Conservation (phyloP, 2,888 invertebrate genomes). For the Erpobdella octoculata region DNA sequence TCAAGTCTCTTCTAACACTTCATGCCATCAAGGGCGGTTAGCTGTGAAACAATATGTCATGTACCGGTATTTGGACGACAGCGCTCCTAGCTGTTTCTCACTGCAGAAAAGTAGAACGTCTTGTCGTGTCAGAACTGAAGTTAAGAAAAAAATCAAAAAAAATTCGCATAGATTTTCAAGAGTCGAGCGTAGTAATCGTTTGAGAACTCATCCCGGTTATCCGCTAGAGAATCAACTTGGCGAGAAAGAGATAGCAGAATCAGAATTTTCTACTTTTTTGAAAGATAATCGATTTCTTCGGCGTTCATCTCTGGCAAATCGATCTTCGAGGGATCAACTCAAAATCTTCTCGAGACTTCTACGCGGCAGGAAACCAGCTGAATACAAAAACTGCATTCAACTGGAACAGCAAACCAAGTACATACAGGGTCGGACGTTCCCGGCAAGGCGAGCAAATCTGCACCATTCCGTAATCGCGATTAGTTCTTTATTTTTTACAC, state of each 20-base stretch:
- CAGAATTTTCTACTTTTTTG: neutral
- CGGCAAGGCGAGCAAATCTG: neutral
- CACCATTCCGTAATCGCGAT: neutral
- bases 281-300: neutral
- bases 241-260: neutral
- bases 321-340: neutral
- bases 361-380: neutral
- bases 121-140: neutral
- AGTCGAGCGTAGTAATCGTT: no score
- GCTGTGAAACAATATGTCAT: conserved; percentile 26
- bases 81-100: conserved; percentile 22
- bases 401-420: neutral
- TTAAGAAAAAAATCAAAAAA: neutral
- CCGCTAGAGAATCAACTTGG: neutral
- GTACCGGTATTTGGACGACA: conserved; percentile 22
- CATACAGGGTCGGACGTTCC: neutral
- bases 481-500: conserved; percentile 6
- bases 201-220: neutral
- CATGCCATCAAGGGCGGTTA: neutral
- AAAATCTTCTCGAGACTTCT: neutral
- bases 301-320: neutral
- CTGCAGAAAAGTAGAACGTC: neutral
- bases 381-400: no score
- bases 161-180: no score
- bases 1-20: no score